These are phyloP conservation scores for Microcebus murinus DNA, from an alignment of 2,113 vertebrate species.

Conservation along the genomic window DNA sequence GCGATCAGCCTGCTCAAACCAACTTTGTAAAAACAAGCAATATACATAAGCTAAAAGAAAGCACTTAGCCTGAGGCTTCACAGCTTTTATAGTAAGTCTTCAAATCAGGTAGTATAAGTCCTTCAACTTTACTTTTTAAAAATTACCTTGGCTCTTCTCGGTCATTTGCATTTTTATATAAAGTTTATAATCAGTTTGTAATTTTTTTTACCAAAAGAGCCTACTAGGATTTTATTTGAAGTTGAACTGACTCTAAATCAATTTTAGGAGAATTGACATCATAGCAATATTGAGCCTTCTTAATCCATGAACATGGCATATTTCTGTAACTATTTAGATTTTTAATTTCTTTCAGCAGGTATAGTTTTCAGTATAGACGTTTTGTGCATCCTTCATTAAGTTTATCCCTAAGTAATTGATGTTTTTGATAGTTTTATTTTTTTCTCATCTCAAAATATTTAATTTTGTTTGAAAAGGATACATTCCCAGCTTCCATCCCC, in stretches of 20 bases:
- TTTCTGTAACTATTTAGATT: not conserved
- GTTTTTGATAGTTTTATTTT: not conserved
- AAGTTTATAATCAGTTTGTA: slow-evolving; percentile 9
- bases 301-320: not conserved
- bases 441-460: slow-evolving; percentile 82
- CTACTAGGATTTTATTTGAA: slow-evolving; percentile 19
- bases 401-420: not conserved
- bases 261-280: not conserved
- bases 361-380: not conserved
- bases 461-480: slow-evolving; percentile 73
- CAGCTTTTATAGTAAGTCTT: slow-evolving; percentile 1
- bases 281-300: slow-evolving; percentile 14
- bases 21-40: too few species aligned
- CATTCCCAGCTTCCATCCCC: slow-evolving; percentile 71
- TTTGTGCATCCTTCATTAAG: not conserved
- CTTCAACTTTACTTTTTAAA: not conserved
- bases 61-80: too few species aligned
- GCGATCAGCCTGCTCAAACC: too few species aligned
- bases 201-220: not conserved
- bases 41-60: too few species aligned
- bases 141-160: slow-evolving; percentile 15
- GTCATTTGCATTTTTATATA: slow-evolving; percentile 18
- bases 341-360: not conserved
- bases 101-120: not conserved
- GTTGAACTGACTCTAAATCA: not conserved